Evolutionary conservation across 2,888 invertebrate species (phyloP), one percentile per base, ranked within the genome.

Genomic region (Acleris sparsana): DNA sequence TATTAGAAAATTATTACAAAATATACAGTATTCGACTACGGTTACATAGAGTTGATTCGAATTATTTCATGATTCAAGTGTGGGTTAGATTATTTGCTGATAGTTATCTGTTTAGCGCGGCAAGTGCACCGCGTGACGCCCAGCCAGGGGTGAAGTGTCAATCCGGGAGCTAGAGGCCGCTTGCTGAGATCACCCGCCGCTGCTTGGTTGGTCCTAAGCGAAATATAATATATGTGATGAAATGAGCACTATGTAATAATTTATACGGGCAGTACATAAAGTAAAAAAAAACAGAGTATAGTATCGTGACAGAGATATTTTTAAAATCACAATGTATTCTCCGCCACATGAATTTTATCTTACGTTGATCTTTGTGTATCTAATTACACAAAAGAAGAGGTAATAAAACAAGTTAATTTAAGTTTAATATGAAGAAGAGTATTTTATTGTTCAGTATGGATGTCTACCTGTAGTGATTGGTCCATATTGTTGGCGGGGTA

Each of bases 121-220:
- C 13, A 39, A 39, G 39, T 13, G 33, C 39, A 39, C 39, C 39
- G 39, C 39, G 39, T 39, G 39, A 39, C 39, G 49, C 20, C 53
- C 65, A 43, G 63, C 62, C 55, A 48, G 53, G 17, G 51, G 20
- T 16, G 13, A 33, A n/a, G 55, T 43, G 55, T 55, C 55, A 20
- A 16, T 49, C 55, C 55, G 62, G 9, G 17, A n/a, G 57, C n/a
- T 48, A 43, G 58, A 59, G 64, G 67, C 22, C 4, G 56, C 55
- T 6, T 5, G 39, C 63, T 29, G 62, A 69, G 71, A 81, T 91
- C 91, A 91, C 73, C 91, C 91, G 62, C 91, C 91, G 69, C 89
- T 90, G 74, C 89, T 90, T 22, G 90, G 88, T 75, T 88, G 89
- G 67, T 92, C 91, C 91, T 92, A n/a, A n/a, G n/a, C n/a, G n/a